Conservation (phyloP, 2,888 invertebrate genomes). For the Sinohyriopsis cumingii region DNA sequence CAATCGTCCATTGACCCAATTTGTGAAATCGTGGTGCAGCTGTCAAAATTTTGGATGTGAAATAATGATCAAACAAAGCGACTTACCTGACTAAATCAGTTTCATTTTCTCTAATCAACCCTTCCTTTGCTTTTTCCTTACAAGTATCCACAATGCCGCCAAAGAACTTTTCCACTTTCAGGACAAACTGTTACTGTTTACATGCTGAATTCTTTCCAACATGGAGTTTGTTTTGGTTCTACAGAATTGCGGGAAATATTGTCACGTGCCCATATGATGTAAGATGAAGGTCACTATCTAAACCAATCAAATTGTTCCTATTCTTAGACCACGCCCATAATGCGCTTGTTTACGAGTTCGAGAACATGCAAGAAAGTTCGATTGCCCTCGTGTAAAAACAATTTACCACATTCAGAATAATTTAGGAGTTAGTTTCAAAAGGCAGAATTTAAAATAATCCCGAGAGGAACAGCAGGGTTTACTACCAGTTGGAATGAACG, state of each 20-base stretch:
- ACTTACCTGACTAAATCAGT: slow-evolving; percentile 37
- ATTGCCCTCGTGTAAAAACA: too few relatives aligned
- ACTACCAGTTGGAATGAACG: too few relatives aligned
- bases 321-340: too few relatives aligned
- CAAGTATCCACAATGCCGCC: slow-evolving; percentile 33
- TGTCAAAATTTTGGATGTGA: too few relatives aligned
- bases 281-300: slow-evolving; percentile 7
- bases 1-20: too few relatives aligned
- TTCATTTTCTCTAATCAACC: slow-evolving; percentile 34
- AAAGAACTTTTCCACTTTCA: not conserved
- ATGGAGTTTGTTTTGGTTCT: slow-evolving; percentile 58
- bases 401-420: too few relatives aligned
- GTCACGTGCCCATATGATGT: slow-evolving; percentile 35
- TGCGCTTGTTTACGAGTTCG: too few relatives aligned
- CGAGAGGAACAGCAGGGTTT: too few relatives aligned
- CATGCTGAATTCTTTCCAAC: slow-evolving; percentile 38
- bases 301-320: slow-evolving; percentile 11
- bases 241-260: slow-evolving; percentile 51
- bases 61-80: not conserved
- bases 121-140: slow-evolving; percentile 32
- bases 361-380: too few relatives aligned
- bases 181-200: slow-evolving; percentile 38
- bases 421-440: too few relatives aligned
- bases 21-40: too few relatives aligned
- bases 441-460: too few relatives aligned